Evolutionary conservation across 2,888 invertebrate genomes (phyloP).

Genomic region (Callyntrura sp.): DNA sequence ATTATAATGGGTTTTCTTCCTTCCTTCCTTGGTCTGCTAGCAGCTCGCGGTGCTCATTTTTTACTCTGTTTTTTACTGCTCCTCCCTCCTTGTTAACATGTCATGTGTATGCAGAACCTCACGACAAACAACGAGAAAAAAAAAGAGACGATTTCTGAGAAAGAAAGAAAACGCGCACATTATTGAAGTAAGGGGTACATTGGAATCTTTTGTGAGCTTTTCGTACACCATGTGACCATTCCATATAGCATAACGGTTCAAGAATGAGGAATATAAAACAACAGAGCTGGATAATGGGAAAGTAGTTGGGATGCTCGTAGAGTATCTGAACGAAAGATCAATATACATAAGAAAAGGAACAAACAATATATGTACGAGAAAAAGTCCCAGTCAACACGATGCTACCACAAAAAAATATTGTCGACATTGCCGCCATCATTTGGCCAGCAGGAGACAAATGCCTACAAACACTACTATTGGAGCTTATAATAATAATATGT

Average conservation of each 20-base stretch:
- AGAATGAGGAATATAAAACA: conserved; percentile 51
- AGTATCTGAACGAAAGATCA: conserved; percentile 22
- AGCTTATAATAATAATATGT: conserved; percentile 61
- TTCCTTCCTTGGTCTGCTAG: conserved; percentile 38
- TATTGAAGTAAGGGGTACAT: conserved; percentile 53
- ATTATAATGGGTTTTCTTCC: conserved; percentile 52
- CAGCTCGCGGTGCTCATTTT: conserved; percentile 20
- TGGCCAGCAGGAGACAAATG: conserved; percentile 32
- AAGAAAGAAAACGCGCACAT: conserved; percentile 28
- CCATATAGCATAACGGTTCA: conserved; percentile 6
- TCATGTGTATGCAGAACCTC: conserved; percentile 71
- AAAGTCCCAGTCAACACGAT: conserved; percentile 42
- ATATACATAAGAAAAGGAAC: conserved; percentile 28
- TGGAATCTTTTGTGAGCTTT: conserved; percentile 19
- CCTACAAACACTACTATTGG: not conserved
- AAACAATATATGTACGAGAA: conserved; percentile 6
- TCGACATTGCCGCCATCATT: conserved; percentile 8
- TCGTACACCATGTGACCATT: conserved; percentile 51
- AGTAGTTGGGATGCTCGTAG: conserved; percentile 45
- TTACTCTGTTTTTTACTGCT: conserved; percentile 39
- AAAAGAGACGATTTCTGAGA: conserved; percentile 41
- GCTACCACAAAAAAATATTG: conserved; percentile 42
- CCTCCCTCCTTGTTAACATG: conserved; percentile 69
- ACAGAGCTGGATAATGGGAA: conserved; percentile 43
- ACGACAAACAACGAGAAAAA: conserved; percentile 38